Evolutionary conservation across 1,140 invertebrate genomes (phyloP), one percentile per base, ranked within the genome.

Genomic region (Euwallacea fornicatus): DNA sequence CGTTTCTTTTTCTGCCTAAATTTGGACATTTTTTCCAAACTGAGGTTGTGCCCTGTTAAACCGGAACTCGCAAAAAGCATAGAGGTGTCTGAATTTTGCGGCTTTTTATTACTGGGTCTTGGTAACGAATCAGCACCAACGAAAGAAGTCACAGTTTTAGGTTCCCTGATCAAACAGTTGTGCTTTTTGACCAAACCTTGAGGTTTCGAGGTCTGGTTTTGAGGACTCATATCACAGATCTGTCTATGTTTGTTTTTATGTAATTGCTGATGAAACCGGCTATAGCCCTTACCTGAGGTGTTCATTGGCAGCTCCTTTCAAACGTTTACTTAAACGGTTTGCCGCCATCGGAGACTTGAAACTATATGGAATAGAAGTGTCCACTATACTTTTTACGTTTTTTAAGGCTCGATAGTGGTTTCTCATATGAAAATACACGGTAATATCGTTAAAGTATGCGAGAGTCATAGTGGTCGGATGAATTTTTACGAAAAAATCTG

Each of bases 351-450:
- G 65, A n/a, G 59, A 63, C n/a, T 73, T 75, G 21, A 73, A 69
- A 65, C 70, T 69, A 73, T 73, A 67, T 8, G 74, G 75, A 65
- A 67, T 41, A 62, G 75, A 77, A 77, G 66, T 72, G 74, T 78
- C 73, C 60, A 77, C 71, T 11, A 73, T 65, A 54, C 72, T 71
- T 75, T 77, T 76, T 44, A 73, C 74, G 41, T 74, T 73, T 61
- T 58, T 74, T 16, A 78, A 53, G 63, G 71, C 73, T 64, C 66
- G 74, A 66, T 77, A 78, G 64, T 78, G 77, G 60, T 76, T 76
- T 60, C 47, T 72, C 77, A 78, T 78, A 53, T 78, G 77, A 65
- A 76, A 76, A 68, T 73, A 77, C 47, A 74, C 62, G 13, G 72
- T 72, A 54, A 76, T 71, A 61, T 76, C 65, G 41, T 72, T 68